Evolutionary conservation across 2,113 vertebrate species (phyloP).

Genomic region (Natator depressus): DNA sequence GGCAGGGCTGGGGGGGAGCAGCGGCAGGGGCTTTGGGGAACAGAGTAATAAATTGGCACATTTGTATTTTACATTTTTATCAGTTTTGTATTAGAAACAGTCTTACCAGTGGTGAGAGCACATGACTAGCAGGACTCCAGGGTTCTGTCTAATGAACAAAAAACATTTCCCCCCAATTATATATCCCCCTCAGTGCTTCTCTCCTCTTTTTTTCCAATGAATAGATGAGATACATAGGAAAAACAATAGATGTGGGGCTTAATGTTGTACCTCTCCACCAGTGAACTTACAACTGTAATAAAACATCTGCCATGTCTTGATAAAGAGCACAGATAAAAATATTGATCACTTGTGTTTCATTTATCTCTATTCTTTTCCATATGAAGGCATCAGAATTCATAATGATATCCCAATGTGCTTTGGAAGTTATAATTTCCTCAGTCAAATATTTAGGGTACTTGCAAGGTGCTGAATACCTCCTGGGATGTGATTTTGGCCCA

Average conservation of each 20-base stretch:
- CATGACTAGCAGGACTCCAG: neutral
- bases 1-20: no score
- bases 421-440: constrained; percentile 20
- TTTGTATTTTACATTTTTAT: no score
- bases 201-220: neutral
- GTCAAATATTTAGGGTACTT: constrained; percentile 28
- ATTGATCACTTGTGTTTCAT: neutral
- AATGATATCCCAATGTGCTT: neutral
- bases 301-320: neutral
- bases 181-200: neutral
- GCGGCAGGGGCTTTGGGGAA: neutral
- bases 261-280: neutral
- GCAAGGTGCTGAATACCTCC: neutral
- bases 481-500: neutral
- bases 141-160: accelerated
- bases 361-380: neutral
- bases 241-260: constrained; percentile 11
- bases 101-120: neutral
- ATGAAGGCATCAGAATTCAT: neutral
- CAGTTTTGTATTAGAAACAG: neutral
- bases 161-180: neutral
- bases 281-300: constrained; percentile 17
- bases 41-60: neutral
- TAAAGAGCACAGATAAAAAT: neutral
- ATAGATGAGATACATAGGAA: neutral